phyloP scores from a whole-genome alignment of 2,888 invertebrate genomes.

The Mylabris sibirica region DNA sequence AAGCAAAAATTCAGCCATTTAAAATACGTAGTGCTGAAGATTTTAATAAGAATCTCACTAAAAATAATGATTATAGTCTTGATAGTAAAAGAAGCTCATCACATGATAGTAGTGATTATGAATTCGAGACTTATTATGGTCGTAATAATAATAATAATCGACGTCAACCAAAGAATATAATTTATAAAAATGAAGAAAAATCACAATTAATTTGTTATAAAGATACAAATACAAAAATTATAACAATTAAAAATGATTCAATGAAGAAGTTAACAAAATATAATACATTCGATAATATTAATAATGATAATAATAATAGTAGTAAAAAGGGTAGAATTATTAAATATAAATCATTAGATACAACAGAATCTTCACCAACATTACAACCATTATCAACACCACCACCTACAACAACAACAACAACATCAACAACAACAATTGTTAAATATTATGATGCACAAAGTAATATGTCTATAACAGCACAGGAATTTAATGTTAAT shows the following conservation, averaged over 20 bases:
- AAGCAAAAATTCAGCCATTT: conserved; percentile 43
- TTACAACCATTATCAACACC: conserved; percentile 20
- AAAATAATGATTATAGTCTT: conserved; percentile 28
- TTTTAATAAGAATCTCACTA: conserved; percentile 37
- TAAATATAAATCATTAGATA: conserved; percentile 57
- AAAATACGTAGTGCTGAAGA: conserved; percentile 54
- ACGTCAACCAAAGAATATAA: conserved; percentile 44
- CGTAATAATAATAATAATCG: conserved; percentile 21
- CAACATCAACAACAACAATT: conserved; percentile 2
- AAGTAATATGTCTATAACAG: conserved; percentile 58
- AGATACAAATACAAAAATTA: conserved; percentile 53
- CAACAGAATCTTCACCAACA: conserved; percentile 49
- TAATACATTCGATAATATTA: conserved; percentile 57
- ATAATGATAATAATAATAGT: conserved; percentile 34
- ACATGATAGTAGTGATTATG: conserved; percentile 57
- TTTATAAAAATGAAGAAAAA: conserved; percentile 56
- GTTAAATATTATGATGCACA: conserved; percentile 56
- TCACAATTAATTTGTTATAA: conserved; percentile 58
- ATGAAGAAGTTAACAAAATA: conserved; percentile 55
- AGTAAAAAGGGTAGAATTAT: conserved; percentile 50
- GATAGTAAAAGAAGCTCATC: conserved; percentile 47
- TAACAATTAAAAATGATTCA: conserved; percentile 55
- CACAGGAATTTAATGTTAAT: conserved; percentile 55
- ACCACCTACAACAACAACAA: not conserved
- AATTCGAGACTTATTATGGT: conserved; percentile 44